A percentile compares a stretch with the other conserved stretches of the same genome.
These are phyloP conservation scores for Elmis aenea DNA, from an alignment of 2,888 invertebrate genomes.

Conservation along the genomic window DNA sequence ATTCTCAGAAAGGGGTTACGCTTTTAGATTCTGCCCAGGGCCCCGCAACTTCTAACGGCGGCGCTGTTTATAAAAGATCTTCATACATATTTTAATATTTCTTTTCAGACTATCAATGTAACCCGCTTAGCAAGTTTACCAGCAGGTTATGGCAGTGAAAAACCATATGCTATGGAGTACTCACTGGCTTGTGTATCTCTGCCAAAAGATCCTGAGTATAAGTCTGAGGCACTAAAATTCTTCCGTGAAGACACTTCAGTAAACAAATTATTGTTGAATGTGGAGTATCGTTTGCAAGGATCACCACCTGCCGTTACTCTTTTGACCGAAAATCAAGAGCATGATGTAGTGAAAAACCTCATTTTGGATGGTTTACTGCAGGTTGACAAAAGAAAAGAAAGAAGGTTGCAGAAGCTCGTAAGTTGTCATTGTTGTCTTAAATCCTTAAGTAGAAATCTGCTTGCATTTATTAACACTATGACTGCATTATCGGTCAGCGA, in stretches of 20 bases:
- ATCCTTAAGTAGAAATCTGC: too few relatives aligned
- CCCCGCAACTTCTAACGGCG: too few relatives aligned
- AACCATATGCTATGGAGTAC: conserved; percentile 83
- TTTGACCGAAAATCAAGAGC: conserved; percentile 56
- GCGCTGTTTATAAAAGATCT: too few relatives aligned
- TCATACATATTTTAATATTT: conserved; percentile 22
- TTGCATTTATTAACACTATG: too few relatives aligned
- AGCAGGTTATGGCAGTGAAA: conserved; percentile 65
- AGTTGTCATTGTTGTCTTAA: conserved; percentile 35
- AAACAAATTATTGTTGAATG: conserved; percentile 74
- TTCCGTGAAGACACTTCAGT: conserved; percentile 59
- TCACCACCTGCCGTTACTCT: conserved; percentile 52
- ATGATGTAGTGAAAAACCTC: conserved; percentile 71
- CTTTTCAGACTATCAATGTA: conserved; percentile 48
- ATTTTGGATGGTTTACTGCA: conserved; percentile 82
- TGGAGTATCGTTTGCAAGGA: conserved; percentile 65
- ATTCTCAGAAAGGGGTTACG: too few relatives aligned
- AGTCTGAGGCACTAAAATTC: conserved; percentile 60
- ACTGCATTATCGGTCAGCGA: too few relatives aligned
- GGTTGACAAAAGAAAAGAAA: conserved; percentile 73
- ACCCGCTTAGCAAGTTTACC: conserved; percentile 81
- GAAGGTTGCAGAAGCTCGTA: conserved; percentile 72
- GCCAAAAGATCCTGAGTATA: conserved; percentile 83
- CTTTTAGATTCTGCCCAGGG: too few relatives aligned
- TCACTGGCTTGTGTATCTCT: conserved; percentile 76